A percentile compares a stretch with the other conserved stretches of the same genome.
Evolutionary conservation across 2,888 invertebrate genomes (phyloP).

Genomic region (Nudaria mundana): DNA sequence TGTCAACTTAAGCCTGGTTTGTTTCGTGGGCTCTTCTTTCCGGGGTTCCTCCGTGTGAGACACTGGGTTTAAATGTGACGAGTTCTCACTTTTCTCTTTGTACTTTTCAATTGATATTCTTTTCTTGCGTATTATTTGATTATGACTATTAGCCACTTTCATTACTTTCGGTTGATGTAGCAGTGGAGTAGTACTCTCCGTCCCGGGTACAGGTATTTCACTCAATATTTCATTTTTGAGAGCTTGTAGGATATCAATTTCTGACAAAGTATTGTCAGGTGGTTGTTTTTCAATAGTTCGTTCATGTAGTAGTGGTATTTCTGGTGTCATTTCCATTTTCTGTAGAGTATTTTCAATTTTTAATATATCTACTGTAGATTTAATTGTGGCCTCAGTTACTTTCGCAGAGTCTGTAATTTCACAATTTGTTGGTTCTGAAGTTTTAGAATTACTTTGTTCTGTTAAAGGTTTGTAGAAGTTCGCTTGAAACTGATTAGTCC

Average conservation of each 20-base stretch:
- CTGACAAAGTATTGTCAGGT: constrained; percentile 51
- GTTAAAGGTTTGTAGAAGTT: constrained; percentile 58
- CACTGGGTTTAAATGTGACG: constrained; percentile 24
- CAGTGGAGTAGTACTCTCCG: constrained; percentile 52
- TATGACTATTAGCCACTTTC: constrained; percentile 59
- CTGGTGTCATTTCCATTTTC: constrained; percentile 26
- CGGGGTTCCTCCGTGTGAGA: constrained; percentile 42
- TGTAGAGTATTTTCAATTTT: constrained; percentile 23
- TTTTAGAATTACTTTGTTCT: constrained; percentile 7
- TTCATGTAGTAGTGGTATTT: constrained; percentile 63
- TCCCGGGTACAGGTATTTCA: constrained; percentile 49
- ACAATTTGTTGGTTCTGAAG: constrained; percentile 1
- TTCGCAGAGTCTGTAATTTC: neutral
- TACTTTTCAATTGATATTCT: constrained; percentile 75
- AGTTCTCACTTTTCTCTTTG: constrained; percentile 54
- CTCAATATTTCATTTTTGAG: constrained; percentile 72
- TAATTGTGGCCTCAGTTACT: constrained; percentile 9
- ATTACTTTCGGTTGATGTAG: constrained; percentile 69
- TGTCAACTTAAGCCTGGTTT: constrained; percentile 69
- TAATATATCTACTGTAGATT: constrained; percentile 4
- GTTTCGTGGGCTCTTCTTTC: constrained; percentile 52
- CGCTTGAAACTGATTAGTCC: constrained; percentile 35
- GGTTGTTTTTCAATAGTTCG: constrained; percentile 35
- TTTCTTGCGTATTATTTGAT: constrained; percentile 55
- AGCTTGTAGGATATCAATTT: constrained; percentile 74